Conservation (phyloP, 2,113 vertebrate species). For the Sterna hirundo region DNA sequence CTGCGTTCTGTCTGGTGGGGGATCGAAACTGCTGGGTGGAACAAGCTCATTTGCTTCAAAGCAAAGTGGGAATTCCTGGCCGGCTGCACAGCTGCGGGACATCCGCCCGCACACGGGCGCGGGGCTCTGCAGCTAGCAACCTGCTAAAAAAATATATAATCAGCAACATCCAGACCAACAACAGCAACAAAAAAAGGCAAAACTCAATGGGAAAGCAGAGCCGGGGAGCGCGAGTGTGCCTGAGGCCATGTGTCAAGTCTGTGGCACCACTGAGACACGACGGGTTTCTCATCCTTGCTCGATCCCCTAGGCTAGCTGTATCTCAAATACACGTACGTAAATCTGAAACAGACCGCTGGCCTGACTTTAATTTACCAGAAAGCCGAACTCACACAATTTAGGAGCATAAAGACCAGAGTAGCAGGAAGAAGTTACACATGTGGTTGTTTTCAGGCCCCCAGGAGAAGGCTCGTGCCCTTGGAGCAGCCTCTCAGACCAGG, state of each 20-base stretch:
- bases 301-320: neutral
- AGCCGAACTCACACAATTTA: neutral
- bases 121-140: neutral
- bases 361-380: constrained; percentile 19
- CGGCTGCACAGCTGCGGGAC: neutral
- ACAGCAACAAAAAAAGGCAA: neutral
- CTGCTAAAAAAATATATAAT: neutral
- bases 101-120: neutral
- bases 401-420: neutral
- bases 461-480: neutral
- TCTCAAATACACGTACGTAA: neutral
- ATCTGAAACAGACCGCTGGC: neutral
- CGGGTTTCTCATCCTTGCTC: neutral
- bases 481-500: neutral
- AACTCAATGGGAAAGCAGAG: neutral
- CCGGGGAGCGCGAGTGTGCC: neutral
- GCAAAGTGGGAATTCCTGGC: neutral
- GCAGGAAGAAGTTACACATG: neutral
- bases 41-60: constrained; percentile 1
- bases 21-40: neutral
- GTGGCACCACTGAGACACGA: neutral
- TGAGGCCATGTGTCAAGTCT: neutral
- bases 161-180: neutral
- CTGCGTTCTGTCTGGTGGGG: neutral
- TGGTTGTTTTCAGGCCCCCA: neutral